Evolutionary conservation across 2,888 invertebrate genomes (phyloP), one percentile per base, ranked within the genome.

Genomic region (Hartigia nigra): DNA sequence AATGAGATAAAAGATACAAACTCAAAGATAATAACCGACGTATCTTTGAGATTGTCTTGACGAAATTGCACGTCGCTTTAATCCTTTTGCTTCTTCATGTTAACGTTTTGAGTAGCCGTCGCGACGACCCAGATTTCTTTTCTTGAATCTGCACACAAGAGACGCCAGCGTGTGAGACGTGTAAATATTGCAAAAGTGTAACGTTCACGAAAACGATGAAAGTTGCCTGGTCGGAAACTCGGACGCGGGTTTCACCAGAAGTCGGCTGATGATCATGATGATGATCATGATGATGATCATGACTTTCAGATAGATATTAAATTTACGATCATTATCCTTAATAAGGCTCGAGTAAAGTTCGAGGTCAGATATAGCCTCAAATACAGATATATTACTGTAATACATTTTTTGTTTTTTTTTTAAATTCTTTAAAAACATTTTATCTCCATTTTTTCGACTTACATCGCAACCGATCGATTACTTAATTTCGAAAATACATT

Each of bases 381-480:
- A 55, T 23, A 23, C 9, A 23, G 14, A 34, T 34, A n/a, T n/a
- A n/a, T n/a, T n/a, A n/a, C n/a, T n/a, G n/a, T n/a, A n/a, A n/a
- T n/a, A n/a, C n/a, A n/a, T n/a, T n/a, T n/a, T n/a, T n/a, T n/a
- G n/a, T n/a, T n/a, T n/a, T n/a, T n/a, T n/a, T n/a, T n/a, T n/a
- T n/a, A n/a, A n/a, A n/a, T n/a, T n/a, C n/a, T n/a, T n/a, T n/a
- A n/a, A 35, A 35, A 35, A 35, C 4, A 34, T 34, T 34, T 34
- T 34, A 34, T 34, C 34, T 34, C 34, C 34, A 34, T 34, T 1
- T 34, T 34, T 34, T 37, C 23, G 23, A 55, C 55, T 55, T 23
- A 9, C 23, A 2, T 23, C 2, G 23, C 23, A 23, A 23, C 14
- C 14, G 0, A 0, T 14, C 0, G 23, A 0, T 9, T 55, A 35